Conservation (phyloP, 2,797 vertebrate genomes). For the Crocodylus rhombifer region DNA sequence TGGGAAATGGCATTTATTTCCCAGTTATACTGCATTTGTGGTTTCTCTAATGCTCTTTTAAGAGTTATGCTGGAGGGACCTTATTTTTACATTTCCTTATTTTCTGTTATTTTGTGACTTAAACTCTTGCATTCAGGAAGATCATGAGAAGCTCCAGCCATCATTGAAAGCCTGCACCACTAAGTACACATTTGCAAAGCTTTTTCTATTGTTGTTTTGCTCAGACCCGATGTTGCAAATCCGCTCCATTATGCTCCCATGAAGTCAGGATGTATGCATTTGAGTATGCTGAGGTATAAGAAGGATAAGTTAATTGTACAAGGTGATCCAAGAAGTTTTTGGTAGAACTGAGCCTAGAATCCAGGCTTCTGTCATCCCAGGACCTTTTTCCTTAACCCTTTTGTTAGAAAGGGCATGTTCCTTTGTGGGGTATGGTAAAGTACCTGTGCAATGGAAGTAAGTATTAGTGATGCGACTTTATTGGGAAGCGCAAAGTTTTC, state of each 20-base stretch:
- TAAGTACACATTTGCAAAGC: background rate
- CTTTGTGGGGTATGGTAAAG: background rate
- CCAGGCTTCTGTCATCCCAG: background rate
- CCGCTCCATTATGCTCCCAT: fast-evolving
- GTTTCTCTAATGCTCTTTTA: fast-evolving
- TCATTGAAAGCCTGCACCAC: slow-evolving; percentile 6
- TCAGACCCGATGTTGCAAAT: fast-evolving
- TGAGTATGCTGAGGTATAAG: background rate
- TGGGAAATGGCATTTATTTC: background rate
- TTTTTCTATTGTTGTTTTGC: background rate
- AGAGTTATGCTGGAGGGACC: background rate
- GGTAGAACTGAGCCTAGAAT: background rate
- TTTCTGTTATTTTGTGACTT: slow-evolving; percentile 55
- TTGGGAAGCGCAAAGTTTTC: background rate
- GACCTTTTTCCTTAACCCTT: background rate
- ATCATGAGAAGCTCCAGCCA: background rate
- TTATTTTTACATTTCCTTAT: slow-evolving; percentile 11
- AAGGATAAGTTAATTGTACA: fast-evolving
- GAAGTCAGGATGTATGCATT: fast-evolving
- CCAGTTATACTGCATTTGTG: background rate
- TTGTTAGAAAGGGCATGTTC: too few relatives aligned
- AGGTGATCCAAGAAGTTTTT: fast-evolving
- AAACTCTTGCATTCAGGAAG: slow-evolving; percentile 43
- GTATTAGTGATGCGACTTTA: background rate
- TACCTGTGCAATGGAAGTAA: background rate